These are phyloP conservation scores for Cossypha heuglini DNA, from an alignment of 2,797 vertebrate species.

Conservation along the genomic window DNA sequence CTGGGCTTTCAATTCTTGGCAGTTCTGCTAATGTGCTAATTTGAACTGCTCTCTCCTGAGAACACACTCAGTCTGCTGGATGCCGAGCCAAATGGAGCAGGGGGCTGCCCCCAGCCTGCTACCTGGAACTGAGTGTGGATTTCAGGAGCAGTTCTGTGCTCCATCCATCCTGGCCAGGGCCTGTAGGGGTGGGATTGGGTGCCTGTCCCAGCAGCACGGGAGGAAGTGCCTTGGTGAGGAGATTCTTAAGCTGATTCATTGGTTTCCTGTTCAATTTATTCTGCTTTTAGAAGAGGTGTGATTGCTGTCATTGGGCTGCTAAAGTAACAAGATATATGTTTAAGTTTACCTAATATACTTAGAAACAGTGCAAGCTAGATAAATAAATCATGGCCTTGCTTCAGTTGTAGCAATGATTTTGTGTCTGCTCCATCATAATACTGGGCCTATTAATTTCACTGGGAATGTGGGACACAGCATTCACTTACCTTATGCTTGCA, in stretches of 20 bases:
- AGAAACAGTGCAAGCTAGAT: not conserved
- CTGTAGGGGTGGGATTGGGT: fast-evolving
- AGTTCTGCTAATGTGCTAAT: slow-evolving; percentile 47
- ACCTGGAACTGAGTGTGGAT: not conserved
- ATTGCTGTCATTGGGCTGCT: not conserved
- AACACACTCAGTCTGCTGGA: not conserved
- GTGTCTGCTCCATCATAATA: not conserved
- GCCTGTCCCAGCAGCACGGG: not conserved
- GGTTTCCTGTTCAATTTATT: not conserved
- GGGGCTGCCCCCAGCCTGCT: not conserved
- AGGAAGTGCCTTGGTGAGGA: not conserved
- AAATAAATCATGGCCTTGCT: not conserved
- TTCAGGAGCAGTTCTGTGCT: not conserved
- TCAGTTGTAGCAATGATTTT: not conserved
- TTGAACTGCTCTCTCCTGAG: not conserved
- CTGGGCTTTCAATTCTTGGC: slow-evolving; percentile 37
- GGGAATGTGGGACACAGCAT: not conserved
- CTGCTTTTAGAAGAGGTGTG: not conserved
- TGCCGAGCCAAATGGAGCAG: not conserved
- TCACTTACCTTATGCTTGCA: not conserved
- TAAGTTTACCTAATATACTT: not conserved
- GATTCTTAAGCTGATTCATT: not conserved
- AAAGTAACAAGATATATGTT: not conserved
- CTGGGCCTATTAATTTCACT: not conserved
- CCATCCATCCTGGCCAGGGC: not conserved